phyloP scores from a whole-genome alignment of 2,797 vertebrate genomes.

The Arnoldichthys spilopterus region DNA sequence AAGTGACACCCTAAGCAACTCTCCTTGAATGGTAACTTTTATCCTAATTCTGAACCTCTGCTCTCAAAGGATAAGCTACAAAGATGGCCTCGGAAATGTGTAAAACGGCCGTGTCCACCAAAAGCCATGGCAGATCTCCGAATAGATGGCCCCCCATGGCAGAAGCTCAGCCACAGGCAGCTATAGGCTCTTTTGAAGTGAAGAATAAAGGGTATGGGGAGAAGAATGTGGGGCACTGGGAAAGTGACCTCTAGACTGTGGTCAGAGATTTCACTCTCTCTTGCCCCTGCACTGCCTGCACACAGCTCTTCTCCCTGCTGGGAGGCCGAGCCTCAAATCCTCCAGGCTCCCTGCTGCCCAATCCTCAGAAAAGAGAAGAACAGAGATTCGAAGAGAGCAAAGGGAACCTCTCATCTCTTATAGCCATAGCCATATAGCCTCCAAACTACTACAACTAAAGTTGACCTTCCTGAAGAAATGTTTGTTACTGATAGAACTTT shows the following conservation, averaged over 20 bases:
- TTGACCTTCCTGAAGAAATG: not conserved
- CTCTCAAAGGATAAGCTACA: conserved; percentile 19
- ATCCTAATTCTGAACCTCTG: not conserved
- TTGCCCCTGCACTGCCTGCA: conserved; percentile 58
- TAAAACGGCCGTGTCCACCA: conserved; percentile 48
- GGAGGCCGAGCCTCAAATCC: conserved; percentile 45
- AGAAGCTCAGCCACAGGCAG: conserved; percentile 68
- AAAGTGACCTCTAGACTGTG: conserved; percentile 74
- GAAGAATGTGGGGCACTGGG: conserved; percentile 60
- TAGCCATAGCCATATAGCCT: not conserved
- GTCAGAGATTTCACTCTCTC: conserved; percentile 49
- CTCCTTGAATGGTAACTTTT: conserved; percentile 15
- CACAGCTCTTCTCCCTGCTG: conserved; percentile 48
- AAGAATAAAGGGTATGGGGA: conserved; percentile 68
- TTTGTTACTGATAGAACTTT: conserved; percentile 9
- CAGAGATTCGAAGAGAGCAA: not conserved
- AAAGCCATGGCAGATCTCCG: conserved; percentile 38
- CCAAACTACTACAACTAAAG: not conserved
- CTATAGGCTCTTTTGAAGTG: conserved; percentile 71
- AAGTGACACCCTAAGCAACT: not conserved
- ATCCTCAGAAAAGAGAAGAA: not conserved
- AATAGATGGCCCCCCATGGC: conserved; percentile 53
- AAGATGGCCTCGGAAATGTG: conserved; percentile 24
- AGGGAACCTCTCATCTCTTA: conserved; percentile 6
- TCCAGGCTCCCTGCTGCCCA: conserved; percentile 39